Evolutionary conservation across 2,797 vertebrate genomes (phyloP).

Genomic region (Rhodeus uyekii): DNA sequence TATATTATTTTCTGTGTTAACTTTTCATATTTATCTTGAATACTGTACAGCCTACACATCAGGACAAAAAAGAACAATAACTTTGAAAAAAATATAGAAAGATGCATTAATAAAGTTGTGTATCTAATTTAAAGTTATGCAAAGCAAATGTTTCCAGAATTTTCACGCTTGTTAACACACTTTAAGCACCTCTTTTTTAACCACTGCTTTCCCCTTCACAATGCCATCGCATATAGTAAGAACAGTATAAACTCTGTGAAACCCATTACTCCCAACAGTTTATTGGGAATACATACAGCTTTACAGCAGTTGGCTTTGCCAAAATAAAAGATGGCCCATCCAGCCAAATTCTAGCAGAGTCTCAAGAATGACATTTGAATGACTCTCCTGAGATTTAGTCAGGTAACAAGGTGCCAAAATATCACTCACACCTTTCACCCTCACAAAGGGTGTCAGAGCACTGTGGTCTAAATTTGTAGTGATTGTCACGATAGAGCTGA

Average conservation of each 20-base stretch:
- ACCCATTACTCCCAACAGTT: neutral
- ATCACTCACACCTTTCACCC: neutral
- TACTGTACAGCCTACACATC: neutral
- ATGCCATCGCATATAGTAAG: neutral
- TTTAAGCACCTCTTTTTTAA: conserved; percentile 29
- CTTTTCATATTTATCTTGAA: neutral
- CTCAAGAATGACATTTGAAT: neutral
- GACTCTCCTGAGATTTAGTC: neutral
- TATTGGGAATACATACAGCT: conserved; percentile 13
- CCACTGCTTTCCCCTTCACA: conserved; percentile 4
- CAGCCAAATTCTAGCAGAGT: neutral
- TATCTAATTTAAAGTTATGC: neutral
- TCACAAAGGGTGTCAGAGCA: neutral
- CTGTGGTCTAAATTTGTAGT: neutral
- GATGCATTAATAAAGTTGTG: neutral
- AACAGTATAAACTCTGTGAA: conserved; percentile 4
- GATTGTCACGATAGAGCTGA: neutral
- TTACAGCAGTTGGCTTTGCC: neutral
- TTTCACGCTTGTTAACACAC: conserved; percentile 38
- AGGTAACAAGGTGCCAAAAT: conserved; percentile 27
- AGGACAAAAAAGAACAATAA: neutral
- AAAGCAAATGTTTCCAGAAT: conserved; percentile 4
- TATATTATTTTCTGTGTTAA: neutral
- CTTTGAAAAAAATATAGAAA: neutral
- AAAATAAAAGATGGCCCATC: neutral